These are phyloP conservation scores for Cephonodes hylas DNA, from an alignment of 2,888 invertebrate species.

Conservation along the genomic window DNA sequence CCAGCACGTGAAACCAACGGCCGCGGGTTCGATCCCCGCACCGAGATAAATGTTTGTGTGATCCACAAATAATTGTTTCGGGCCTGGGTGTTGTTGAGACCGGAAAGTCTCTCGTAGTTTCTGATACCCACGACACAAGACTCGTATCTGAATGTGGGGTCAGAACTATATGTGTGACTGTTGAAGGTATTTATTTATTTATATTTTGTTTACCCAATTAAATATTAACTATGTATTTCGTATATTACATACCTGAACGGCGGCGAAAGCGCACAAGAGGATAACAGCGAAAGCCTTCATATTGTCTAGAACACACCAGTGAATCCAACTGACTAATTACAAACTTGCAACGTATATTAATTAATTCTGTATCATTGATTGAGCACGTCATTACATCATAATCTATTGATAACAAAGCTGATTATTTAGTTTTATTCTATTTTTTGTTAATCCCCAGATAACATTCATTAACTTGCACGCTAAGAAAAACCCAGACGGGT, in stretches of 20 bases:
- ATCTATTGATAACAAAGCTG: slow-evolving; percentile 11
- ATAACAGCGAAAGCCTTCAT: slow-evolving; percentile 66
- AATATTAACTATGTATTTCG: neutral
- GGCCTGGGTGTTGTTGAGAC: no score
- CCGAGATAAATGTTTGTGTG: no score
- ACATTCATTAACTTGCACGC: neutral
- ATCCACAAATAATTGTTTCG: no score
- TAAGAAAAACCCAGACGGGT: neutral
- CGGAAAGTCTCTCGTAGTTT: no score
- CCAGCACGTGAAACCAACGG: no score
- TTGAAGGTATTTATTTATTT: no score
- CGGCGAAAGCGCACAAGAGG: slow-evolving; percentile 57
- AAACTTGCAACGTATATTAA: neutral
- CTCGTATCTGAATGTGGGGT: no score
- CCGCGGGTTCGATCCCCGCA: no score
- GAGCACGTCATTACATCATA: slow-evolving; percentile 4
- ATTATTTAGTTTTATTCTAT: slow-evolving; percentile 34
- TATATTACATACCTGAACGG: slow-evolving; percentile 53
- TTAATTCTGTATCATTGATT: slow-evolving; percentile 1
- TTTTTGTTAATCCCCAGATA: slow-evolving; percentile 36
- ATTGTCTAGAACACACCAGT: slow-evolving; percentile 29
- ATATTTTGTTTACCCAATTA: no score
- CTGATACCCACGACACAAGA: no score
- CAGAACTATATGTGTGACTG: no score
- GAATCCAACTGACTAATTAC: slow-evolving; percentile 30